Evolutionary conservation across 2,113 vertebrate species (phyloP).

Genomic region (Pantherophis guttatus): DNA sequence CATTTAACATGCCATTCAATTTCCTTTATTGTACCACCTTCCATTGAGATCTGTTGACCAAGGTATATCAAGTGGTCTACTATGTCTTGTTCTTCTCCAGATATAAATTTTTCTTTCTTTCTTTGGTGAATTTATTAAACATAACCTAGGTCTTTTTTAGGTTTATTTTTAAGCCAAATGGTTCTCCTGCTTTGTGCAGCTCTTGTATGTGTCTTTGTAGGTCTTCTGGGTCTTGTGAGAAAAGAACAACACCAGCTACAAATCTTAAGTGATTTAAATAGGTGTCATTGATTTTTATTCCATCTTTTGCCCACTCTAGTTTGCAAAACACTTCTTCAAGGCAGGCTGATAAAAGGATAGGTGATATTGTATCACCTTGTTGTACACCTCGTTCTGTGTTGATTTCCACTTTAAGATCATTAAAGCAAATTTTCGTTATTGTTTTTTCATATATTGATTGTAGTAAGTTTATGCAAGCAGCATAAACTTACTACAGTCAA

Average conservation of each 20-base stretch:
- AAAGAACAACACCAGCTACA: not conserved
- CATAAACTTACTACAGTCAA: not conserved
- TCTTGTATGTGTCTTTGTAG: not conserved
- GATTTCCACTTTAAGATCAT: not conserved
- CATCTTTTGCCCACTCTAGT: not conserved
- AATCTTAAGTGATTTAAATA: not conserved
- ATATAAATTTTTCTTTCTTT: too few relatives aligned
- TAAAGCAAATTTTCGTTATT: not conserved
- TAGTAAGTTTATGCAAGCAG: too few relatives aligned
- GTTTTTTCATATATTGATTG: too few relatives aligned
- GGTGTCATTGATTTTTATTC: not conserved
- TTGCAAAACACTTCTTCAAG: not conserved
- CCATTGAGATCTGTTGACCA: too few relatives aligned
- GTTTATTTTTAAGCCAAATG: not conserved
- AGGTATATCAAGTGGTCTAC: too few relatives aligned
- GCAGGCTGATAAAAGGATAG: not conserved
- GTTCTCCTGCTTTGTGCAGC: not conserved
- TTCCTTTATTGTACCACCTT: too few relatives aligned
- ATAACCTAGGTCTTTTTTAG: too few relatives aligned
- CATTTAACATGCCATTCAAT: too few relatives aligned
- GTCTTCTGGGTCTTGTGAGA: not conserved
- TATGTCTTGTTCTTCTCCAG: too few relatives aligned
- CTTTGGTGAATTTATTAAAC: too few relatives aligned
- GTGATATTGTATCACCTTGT: not conserved
- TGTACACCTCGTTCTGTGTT: not conserved